Evolutionary conservation across 2,113 vertebrate genomes (phyloP).

Genomic region (human): DNA sequence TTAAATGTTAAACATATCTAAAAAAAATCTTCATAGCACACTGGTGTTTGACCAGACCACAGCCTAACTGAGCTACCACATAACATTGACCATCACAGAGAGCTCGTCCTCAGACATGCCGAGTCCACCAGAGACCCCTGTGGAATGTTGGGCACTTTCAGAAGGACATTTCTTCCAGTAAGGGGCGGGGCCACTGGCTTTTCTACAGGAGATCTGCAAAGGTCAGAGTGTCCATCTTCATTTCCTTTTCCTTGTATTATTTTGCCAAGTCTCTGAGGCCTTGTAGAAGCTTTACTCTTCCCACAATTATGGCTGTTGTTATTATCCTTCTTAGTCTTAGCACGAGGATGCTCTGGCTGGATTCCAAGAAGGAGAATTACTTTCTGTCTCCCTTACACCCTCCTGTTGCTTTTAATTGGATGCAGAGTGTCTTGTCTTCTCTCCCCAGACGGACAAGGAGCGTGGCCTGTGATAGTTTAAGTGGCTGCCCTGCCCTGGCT

Average conservation of each 20-base stretch:
- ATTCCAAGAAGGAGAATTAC: conserved; percentile 68
- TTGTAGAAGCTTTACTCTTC: conserved; percentile 32
- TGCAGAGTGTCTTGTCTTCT: conserved; percentile 51
- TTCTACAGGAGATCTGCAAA: conserved; percentile 25
- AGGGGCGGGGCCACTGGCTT: not conserved
- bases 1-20: not conserved
- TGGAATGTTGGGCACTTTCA: not conserved
- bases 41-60: not conserved
- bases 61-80: not conserved
- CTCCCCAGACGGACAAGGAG: not conserved
- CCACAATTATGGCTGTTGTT: conserved; percentile 51
- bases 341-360: conserved; percentile 56
- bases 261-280: conserved; percentile 52
- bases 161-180: not conserved
- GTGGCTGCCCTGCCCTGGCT: not conserved
- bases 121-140: not conserved
- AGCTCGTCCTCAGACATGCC: not conserved
- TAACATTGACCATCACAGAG: not conserved
- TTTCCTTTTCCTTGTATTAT: not conserved
- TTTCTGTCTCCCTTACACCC: conserved; percentile 55
- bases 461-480: not conserved
- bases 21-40: not conserved
- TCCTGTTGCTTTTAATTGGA: conserved; percentile 70
- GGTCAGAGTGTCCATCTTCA: conserved; percentile 49
- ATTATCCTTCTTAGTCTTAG: conserved; percentile 72